Base-by-base conservation (phyloP, 2,888 invertebrate genomes). In the Mythimna vitellina region DNA sequence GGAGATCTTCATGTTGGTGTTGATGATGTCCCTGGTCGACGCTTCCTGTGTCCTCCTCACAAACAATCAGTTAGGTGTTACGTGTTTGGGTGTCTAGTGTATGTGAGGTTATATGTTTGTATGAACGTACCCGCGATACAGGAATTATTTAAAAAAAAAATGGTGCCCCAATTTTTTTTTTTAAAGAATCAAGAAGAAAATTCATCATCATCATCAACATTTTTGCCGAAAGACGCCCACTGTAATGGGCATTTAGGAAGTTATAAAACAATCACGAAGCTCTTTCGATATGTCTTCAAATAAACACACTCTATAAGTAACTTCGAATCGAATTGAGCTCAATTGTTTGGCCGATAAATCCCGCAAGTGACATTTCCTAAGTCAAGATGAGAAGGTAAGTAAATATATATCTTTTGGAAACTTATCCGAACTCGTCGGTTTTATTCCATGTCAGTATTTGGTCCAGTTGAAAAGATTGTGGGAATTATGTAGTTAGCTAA, bases 301-400 rank as follows among this genome's bases (percentile, higher is more conserved):
- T 60, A 72, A 53, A 58, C 10, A 51, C 49, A 61, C 53, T 79
- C 42, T 46, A 22, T 32, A 61, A 72, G 64, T 61, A 58, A 65
- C 32, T 73, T 62, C 3, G 29, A 53, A 70, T 67, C 54, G 73
- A 78, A 70, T 78, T 74, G 49, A 60, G 63, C 58, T 49, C 64
- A 58, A 66, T 77, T 73, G 69, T 70, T 80, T 81, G 69, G 12
- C 62, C 66, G 66, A 70, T 82, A 80, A 80, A 80, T 81, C 78
- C 82, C 42, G 17, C 67, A 42, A 82, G 60, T 74, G 82, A 82
- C 82, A 29, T 73, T 61, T 65, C 68, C 42, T 78, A 65, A 49
- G 63, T 81, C 60, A 67, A 82, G 78, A 74, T 64, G 68, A 82
- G 35, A 75, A 62, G 38, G 54, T 65, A 66, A 75, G 71, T 82